Base-by-base conservation (phyloP, 2,888 invertebrate species). In the Tanypteryx hageni region DNA sequence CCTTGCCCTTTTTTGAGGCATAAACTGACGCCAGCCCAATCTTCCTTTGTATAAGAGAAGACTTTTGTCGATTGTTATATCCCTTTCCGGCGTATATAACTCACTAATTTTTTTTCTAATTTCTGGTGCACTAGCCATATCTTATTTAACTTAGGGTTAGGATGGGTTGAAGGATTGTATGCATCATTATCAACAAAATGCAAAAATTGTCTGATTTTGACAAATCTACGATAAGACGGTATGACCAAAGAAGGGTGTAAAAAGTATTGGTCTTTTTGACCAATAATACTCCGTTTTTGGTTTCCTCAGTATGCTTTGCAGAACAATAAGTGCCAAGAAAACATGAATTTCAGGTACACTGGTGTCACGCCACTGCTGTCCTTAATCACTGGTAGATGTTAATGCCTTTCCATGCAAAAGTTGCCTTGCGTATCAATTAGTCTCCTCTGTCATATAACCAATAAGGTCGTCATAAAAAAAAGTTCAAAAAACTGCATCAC, bases 21-120 rank as follows among this genome's bases (percentile, higher is more conserved):
- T 61, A 61, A 4, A 61, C 85, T 94, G 94, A 16, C 93, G 93
- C 94, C 94, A 94, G 13, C 94, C 93, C 27, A 94, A 92, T 58
- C 94, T 86, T 56, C 94, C 94, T 93, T 94, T 94, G 89, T 93
- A 94, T 92, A 94, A 92, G 81, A 94, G 91, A 57, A 94, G 92
- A 93, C 94, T 94, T 92, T 94, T 93, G 93, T 94, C 94, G 31
- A 94, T 93, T 3, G 93, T 93, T 31, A 94, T 92, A 92, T 94
- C 93, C 93, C 92, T 61, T 81, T 94, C 93, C 22, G 93, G 93
- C 56, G 86, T 93, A 84, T 93, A 93, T 7, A 76, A 92, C 83
- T 27, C 84, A 92, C 89, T 92, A 94, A 93, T 64, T 93, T 93
- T 59, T 92, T 92, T 59, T 93, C 68, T 27, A 93, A 92, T 58